Conservation (phyloP, 2,113 vertebrate species). For the Parotia lawesii region DNA sequence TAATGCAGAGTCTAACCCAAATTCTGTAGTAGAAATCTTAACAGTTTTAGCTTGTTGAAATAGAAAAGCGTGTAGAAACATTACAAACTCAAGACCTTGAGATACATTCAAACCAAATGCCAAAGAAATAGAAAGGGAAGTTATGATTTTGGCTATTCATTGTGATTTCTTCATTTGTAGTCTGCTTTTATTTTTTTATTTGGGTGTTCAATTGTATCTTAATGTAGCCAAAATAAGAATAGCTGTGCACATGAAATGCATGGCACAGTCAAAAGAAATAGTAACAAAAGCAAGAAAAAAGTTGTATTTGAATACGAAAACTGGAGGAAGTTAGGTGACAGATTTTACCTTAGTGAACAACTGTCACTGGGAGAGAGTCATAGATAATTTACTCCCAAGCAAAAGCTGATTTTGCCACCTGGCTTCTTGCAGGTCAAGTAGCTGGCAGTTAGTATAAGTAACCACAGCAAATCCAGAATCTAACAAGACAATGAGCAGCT, state of each 20-base stretch:
- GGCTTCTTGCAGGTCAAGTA: not conserved
- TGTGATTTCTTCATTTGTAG: not conserved
- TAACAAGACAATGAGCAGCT: not conserved
- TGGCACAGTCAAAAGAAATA: not conserved
- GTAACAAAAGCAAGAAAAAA: not conserved
- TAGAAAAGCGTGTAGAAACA: not conserved
- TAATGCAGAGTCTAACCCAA: not conserved
- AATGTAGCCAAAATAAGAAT: not conserved
- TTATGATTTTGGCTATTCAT: not conserved
- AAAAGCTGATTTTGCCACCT: not conserved
- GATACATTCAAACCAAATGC: not conserved
- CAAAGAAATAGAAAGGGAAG: not conserved
- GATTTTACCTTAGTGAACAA: not conserved
- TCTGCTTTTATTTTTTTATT: not conserved
- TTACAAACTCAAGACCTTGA: not conserved
- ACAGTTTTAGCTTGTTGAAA: not conserved
- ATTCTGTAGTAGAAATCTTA: not conserved
- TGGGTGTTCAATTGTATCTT: not conserved
- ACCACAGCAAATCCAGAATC: not conserved
- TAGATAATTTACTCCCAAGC: not conserved
- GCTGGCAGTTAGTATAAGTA: not conserved
- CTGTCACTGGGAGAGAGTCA: not conserved
- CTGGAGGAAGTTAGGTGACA: not conserved
- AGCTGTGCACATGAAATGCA: not conserved
- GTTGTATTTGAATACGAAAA: not conserved